Evolutionary conservation across 2,888 invertebrate genomes (phyloP), one percentile per base, ranked within the genome.

Genomic region (Acrocyrtus sp.): DNA sequence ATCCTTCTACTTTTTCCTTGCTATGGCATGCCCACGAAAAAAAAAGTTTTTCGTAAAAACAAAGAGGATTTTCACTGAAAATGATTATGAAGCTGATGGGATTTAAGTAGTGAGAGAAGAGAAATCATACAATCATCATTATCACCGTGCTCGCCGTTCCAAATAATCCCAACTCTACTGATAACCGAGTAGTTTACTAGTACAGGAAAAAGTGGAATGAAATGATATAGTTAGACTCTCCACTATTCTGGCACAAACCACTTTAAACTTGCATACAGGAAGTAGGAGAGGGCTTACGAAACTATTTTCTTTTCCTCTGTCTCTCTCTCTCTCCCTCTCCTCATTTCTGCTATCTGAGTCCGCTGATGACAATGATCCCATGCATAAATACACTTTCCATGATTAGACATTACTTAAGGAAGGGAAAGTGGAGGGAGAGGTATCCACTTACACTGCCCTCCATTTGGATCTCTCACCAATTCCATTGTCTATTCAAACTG

Each of bases 401-500:
- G 34, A 34, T 34, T 34, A n/a, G n/a, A n/a, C n/a, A n/a, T n/a
- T n/a, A 34, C 34, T 8, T 34, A 34, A 34, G n/a, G n/a, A n/a
- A n/a, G n/a, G n/a, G n/a, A 34, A 12, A 34, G 34, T 34, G 12
- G 34, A 34, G 12, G 34, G 5, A 34, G 34, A 34, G 12, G 34
- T 34, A n/a, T n/a, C n/a, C n/a, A n/a, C n/a, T n/a, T n/a, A n/a
- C n/a, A n/a, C n/a, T n/a, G n/a, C n/a, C n/a, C n/a, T n/a, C n/a
- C n/a, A n/a, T n/a, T n/a, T n/a, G n/a, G n/a, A n/a, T 45, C 17
- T 17, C 19, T 48, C 10, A 17, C 21, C 48, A 19, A 26, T 22
- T 41, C 68, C 26, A 62, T 70, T 70, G 70, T 70, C 57, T 70
- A 26, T 21, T 58, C 41, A 57, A 70, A 70, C 45, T 63, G 65